These are phyloP conservation scores for Lathamus discolor DNA, from an alignment of 2,113 vertebrate genomes.

Conservation along the genomic window DNA sequence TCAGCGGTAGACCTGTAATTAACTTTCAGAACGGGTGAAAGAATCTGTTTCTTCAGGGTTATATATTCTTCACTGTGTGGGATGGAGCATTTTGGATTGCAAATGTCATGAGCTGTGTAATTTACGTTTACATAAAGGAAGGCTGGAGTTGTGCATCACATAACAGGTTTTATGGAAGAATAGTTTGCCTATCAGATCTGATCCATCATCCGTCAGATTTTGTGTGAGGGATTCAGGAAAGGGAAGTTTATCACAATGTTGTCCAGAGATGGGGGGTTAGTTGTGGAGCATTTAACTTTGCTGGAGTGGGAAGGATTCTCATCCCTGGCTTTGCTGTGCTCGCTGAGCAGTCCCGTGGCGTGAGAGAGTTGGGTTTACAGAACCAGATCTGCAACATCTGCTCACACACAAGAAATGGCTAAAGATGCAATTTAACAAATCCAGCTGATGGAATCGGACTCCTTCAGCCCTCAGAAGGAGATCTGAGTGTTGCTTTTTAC, in stretches of 20 bases:
- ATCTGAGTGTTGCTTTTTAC: not conserved
- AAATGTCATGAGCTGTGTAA: not conserved
- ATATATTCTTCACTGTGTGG: not conserved
- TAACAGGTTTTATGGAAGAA: not conserved
- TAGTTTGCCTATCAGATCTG: not conserved
- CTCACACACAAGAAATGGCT: not conserved
- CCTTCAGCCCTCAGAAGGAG: not conserved
- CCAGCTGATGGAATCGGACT: not conserved
- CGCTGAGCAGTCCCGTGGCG: not conserved
- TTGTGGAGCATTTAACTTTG: not conserved
- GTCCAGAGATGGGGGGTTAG: not conserved
- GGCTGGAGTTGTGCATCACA: not conserved
- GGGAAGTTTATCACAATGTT: not conserved
- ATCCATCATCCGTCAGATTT: not conserved
- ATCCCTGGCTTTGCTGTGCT: not conserved
- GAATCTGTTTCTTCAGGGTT: conserved; percentile 56
- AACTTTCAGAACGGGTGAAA: conserved; percentile 23
- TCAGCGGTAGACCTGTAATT: conserved; percentile 35
- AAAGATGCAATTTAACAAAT: not conserved
- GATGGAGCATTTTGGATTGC: conserved; percentile 34
- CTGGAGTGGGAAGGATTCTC: not conserved
- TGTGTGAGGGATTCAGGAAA: not conserved
- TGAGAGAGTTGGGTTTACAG: not conserved
- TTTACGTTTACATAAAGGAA: not conserved
- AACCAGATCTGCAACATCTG: not conserved